These are phyloP conservation scores for Cyrtonyx montezumae DNA, from an alignment of 2,113 vertebrate genomes.

Conservation along the genomic window DNA sequence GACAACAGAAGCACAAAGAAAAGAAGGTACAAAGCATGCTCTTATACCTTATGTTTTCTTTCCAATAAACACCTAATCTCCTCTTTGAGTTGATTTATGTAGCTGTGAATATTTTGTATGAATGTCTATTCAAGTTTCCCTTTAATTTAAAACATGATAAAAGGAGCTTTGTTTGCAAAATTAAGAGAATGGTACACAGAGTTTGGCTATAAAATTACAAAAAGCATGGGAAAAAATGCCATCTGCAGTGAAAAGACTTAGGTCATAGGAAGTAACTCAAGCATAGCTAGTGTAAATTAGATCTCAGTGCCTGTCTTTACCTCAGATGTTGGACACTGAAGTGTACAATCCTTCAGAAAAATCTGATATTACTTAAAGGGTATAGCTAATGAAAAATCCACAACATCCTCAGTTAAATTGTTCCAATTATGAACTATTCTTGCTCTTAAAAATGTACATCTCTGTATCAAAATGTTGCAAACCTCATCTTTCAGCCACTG, in stretches of 20 bases:
- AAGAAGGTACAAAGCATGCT: constrained; percentile 21
- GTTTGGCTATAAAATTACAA: background rate
- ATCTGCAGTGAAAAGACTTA: background rate
- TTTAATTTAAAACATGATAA: constrained; percentile 55
- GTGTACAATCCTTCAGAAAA: background rate
- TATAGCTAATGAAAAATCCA: background rate
- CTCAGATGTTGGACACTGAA: background rate
- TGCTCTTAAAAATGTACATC: background rate
- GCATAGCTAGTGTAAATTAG: background rate
- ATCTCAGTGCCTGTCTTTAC: background rate
- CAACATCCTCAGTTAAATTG: background rate
- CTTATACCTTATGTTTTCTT: constrained; percentile 21
- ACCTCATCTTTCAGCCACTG: background rate
- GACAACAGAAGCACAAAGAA: constrained; percentile 45
- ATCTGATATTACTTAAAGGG: background rate
- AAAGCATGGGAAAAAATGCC: background rate
- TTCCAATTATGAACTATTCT: background rate
- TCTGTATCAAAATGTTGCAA: background rate
- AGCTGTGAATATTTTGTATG: constrained; percentile 49
- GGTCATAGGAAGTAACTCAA: background rate
- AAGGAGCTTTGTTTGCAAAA: constrained; percentile 27
- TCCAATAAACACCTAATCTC: constrained; percentile 41
- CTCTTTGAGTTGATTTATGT: constrained; percentile 31
- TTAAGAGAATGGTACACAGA: background rate
- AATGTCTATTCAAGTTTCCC: constrained; percentile 33